Evolutionary conservation across 2,888 invertebrate genomes (phyloP), one percentile per base, ranked within the genome.

Genomic region (Netelia virgata): DNA sequence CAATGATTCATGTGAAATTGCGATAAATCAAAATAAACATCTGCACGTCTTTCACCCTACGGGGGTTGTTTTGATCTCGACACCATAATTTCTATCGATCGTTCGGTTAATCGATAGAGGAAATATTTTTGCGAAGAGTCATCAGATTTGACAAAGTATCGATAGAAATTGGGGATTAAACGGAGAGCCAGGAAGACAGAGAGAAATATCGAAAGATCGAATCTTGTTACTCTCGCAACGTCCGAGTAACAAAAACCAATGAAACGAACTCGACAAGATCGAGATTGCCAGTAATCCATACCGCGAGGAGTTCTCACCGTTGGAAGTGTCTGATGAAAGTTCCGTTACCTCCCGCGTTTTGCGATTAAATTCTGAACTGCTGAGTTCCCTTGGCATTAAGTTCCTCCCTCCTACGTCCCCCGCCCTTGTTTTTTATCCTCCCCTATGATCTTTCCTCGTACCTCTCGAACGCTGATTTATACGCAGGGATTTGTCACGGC

Each of bases 311-410:
- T 43, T 70, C 47, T 1, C 23, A 50, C 36, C 9, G 28, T 14
- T 11, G n/a, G n/a, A 78, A 75, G 68, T 74, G 75, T 79, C 64
- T 64, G 36, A 28, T 43, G 28, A 20, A 47, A 28, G 14, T 53
- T 77, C 55, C 20, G 66, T 69, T 68, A 28, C 53, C 11, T 55
- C 53, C 10, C 28, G 1, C 59, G 18, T 64, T 18, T 63, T 47
- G 47, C 23, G 69, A 79, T 79, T 69, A 64, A 74, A 79, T 79
- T 75, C 63, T n/a, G 36, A 69, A 23, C 74, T 47, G 28, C 53
- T 47, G 11, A 83, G 55, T 55, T 57, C 57, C 36, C 8, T 5
- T 41, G 47, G 63, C 63, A 57, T 64, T 75, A 63, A 83, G 74
- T 57, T 79, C 70, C 70, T 74, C 70, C 55, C 57, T 50, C 69